These are phyloP conservation scores for Morus bassanus DNA, from an alignment of 2,797 vertebrate genomes.

Conservation along the genomic window DNA sequence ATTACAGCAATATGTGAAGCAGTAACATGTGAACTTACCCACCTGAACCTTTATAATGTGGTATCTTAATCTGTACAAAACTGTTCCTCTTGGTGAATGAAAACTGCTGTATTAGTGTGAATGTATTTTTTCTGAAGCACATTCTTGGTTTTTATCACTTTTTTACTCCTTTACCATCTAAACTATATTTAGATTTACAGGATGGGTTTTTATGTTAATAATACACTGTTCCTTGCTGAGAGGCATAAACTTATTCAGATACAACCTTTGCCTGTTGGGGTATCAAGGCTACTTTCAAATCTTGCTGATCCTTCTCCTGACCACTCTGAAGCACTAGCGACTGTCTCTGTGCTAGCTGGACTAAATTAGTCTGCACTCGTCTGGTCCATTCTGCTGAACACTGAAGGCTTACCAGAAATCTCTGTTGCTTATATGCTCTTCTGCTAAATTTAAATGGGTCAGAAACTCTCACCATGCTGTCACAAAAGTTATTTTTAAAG, in stretches of 20 bases:
- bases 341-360: not conserved
- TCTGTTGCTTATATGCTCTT: conserved; percentile 5
- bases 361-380: not conserved
- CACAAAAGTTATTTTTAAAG: conserved; percentile 65
- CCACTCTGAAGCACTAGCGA: not conserved
- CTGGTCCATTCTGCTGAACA: not conserved
- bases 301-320: not conserved
- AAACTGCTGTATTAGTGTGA: not conserved
- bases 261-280: not conserved
- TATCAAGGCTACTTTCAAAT: not conserved
- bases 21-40: not conserved
- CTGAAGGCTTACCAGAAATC: conserved; percentile 34
- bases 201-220: not conserved
- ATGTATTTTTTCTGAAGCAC: not conserved
- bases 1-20: not conserved
- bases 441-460: conserved; percentile 62
- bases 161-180: not conserved
- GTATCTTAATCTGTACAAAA: not conserved
- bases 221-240: not conserved
- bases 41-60: not conserved
- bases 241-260: not conserved
- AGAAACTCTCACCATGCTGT: conserved; percentile 45
- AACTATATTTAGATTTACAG: not conserved
- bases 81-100: not conserved
- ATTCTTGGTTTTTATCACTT: not conserved